These are phyloP conservation scores for Nothobranchius kuhntae DNA, from an alignment of 2,113 vertebrate species.

Conservation along the genomic window DNA sequence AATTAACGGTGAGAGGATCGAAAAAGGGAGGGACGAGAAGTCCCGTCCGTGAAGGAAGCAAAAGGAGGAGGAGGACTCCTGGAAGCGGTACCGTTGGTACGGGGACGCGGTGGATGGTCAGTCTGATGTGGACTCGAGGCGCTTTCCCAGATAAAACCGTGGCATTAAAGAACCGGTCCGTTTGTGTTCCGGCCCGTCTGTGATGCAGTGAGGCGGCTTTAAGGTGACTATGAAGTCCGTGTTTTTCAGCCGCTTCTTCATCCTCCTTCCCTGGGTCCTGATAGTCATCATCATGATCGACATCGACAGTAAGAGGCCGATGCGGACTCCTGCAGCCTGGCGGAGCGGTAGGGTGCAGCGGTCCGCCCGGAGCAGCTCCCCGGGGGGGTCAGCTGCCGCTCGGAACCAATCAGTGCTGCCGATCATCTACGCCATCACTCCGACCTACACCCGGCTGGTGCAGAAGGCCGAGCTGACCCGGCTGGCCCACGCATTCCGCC, in stretches of 20 bases:
- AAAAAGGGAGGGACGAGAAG: slow-evolving; percentile 19
- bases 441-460: slow-evolving; percentile 93
- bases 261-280: slow-evolving; percentile 91
- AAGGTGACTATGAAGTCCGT: slow-evolving; percentile 86
- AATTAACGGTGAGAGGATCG: slow-evolving; percentile 27
- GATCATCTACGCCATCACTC: slow-evolving; percentile 93
- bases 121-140: slow-evolving; percentile 10
- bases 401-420: slow-evolving; percentile 76
- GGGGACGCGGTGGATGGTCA: slow-evolving; percentile 21
- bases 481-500: slow-evolving; percentile 92
- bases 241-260: slow-evolving; percentile 88
- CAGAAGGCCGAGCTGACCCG: slow-evolving; percentile 98
- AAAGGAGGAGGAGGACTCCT: no score
- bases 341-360: slow-evolving; percentile 60
- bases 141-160: not conserved
- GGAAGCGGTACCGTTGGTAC: not conserved
- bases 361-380: slow-evolving; percentile 33
- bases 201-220: slow-evolving; percentile 59
- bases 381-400: slow-evolving; percentile 27
- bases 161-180: not conserved
- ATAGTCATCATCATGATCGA: slow-evolving; percentile 94
- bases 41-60: not conserved
- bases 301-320: slow-evolving; percentile 82
- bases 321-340: slow-evolving; percentile 69
- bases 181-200: slow-evolving; percentile 19